These are phyloP conservation scores for Uropetala carovei DNA, from an alignment of 2,888 invertebrate species.

Conservation along the genomic window DNA sequence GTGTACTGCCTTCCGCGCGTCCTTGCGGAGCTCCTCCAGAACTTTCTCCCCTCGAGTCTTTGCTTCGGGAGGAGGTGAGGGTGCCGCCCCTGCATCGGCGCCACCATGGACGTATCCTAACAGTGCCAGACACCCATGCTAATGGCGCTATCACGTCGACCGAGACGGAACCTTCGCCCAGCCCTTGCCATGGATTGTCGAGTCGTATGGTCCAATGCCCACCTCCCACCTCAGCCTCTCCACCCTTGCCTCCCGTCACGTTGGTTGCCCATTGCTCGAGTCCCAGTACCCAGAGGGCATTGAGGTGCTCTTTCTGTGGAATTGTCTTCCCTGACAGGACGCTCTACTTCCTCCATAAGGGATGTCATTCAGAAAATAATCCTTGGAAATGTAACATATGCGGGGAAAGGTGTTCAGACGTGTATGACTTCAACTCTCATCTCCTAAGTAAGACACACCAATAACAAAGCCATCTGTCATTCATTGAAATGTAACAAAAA, in stretches of 20 bases:
- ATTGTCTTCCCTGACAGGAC: conserved; percentile 97
- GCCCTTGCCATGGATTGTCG: conserved; percentile 77
- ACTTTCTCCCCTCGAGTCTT: conserved; percentile 89
- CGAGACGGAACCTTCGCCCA: conserved; percentile 75
- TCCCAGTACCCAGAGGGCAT: conserved; percentile 43
- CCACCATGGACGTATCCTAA: conserved; percentile 67
- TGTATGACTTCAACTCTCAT: conserved; percentile 98
- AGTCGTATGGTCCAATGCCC: conserved; percentile 72
- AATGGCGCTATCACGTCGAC: conserved; percentile 85
- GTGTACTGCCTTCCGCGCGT: conserved; percentile 66
- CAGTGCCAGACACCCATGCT: conserved; percentile 76
- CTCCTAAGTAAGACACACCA: conserved; percentile 95
- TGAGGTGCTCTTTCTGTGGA: conserved; percentile 89
- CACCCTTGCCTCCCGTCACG: conserved; percentile 65
- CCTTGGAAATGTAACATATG: conserved; percentile 99
- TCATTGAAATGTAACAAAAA: not conserved
- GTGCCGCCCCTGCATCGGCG: conserved; percentile 25
- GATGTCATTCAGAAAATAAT: conserved; percentile 97
- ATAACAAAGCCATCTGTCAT: conserved; percentile 73
- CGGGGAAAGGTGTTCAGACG: conserved; percentile 95
- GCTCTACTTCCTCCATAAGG: conserved; percentile 97
- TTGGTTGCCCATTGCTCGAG: conserved; percentile 20
- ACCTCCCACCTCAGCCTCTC: conserved; percentile 65
- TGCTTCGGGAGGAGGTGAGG: conserved; percentile 89
- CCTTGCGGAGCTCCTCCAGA: conserved; percentile 70